Conservation (phyloP, 2,113 vertebrate genomes). For the Parus major region DNA sequence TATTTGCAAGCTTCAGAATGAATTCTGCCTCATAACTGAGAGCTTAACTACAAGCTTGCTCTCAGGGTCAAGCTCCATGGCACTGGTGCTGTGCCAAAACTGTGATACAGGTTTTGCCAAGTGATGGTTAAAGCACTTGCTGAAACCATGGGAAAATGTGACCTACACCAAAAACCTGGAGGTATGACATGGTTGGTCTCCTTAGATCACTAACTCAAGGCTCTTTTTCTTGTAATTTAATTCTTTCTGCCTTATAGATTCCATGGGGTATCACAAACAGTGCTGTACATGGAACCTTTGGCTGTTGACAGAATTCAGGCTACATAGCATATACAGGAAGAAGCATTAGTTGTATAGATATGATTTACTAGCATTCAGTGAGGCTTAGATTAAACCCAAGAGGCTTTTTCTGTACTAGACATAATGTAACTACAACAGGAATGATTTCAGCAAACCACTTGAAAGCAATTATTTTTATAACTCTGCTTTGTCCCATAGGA, state of each 20-base stretch:
- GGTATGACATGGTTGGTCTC: fast-evolving
- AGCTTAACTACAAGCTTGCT: background rate
- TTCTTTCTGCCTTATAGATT: background rate
- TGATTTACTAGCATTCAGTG: background rate
- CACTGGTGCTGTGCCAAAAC: background rate
- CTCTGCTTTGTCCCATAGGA: background rate
- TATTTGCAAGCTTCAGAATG: background rate
- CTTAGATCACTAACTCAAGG: background rate
- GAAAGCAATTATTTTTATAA: background rate
- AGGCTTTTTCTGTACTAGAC: background rate
- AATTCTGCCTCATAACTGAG: background rate
- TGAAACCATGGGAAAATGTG: background rate
- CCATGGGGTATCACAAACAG: fast-evolving
- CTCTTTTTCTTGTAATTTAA: background rate
- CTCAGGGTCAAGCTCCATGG: background rate
- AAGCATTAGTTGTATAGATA: background rate
- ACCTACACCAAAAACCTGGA: background rate
- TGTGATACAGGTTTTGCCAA: fast-evolving
- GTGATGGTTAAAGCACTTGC: background rate
- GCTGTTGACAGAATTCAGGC: background rate
- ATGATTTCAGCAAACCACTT: background rate
- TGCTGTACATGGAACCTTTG: fast-evolving
- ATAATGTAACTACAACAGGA: background rate
- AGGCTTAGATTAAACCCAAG: background rate
- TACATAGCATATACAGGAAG: background rate